Evolutionary conservation across 2,888 invertebrate species (phyloP).

Genomic region (Polia nebulosa): DNA sequence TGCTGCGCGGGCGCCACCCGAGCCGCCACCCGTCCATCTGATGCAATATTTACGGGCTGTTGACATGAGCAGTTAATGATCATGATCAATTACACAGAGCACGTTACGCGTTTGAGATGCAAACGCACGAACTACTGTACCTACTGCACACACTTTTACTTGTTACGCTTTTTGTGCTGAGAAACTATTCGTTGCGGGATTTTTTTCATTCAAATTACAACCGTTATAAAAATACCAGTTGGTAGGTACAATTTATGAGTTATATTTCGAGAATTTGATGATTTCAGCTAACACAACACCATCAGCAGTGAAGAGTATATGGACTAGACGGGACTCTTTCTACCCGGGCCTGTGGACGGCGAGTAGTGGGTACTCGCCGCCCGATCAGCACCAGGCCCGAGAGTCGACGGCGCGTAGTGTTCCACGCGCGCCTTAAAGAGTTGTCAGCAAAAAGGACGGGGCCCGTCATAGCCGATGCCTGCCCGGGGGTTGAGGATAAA

Average conservation of each 20-base stretch:
- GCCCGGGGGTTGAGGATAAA: too few species aligned
- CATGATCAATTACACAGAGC: slow-evolving; percentile 44
- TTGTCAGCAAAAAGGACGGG: too few species aligned
- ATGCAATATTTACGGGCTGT: slow-evolving; percentile 56
- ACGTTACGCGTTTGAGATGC: slow-evolving; percentile 29
- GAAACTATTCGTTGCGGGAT: background rate
- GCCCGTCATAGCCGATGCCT: too few species aligned
- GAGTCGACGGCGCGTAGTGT: too few species aligned
- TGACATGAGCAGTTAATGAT: slow-evolving; percentile 33
- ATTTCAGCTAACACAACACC: background rate
- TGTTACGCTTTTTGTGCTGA: slow-evolving; percentile 6
- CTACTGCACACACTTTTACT: slow-evolving; percentile 44
- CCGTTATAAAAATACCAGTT: background rate
- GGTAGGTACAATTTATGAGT: too few species aligned
- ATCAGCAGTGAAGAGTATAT: background rate
- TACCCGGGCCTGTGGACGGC: too few species aligned
- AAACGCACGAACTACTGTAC: slow-evolving; percentile 27
- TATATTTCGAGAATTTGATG: background rate
- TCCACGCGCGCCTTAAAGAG: too few species aligned
- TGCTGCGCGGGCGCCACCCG: slow-evolving; percentile 12
- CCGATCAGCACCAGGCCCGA: too few species aligned
- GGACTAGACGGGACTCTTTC: too few species aligned
- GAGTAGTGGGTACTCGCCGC: too few species aligned
- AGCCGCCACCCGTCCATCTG: slow-evolving; percentile 39
- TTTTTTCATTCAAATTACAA: slow-evolving; percentile 1